Percentiles rank a stretch among this genome's conserved stretches.
phyloP scores from a whole-genome alignment of 1,140 invertebrate species.

The Lasioglossum baleicum region DNA sequence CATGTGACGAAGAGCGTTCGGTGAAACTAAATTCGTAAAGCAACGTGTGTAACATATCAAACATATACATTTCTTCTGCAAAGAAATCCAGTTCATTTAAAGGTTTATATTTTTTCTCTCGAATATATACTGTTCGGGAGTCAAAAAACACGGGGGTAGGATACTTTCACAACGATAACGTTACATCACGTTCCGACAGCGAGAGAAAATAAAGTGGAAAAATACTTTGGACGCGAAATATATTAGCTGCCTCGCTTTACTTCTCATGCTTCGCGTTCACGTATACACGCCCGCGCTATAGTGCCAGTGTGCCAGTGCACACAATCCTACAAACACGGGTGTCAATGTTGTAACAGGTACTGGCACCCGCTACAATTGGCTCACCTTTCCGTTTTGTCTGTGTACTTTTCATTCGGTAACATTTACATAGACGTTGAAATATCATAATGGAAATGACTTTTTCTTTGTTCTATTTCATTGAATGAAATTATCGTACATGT shows the following conservation, averaged over 20 bases:
- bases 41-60: no score
- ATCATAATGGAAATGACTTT: not conserved
- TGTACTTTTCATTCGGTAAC: not conserved
- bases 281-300: not conserved
- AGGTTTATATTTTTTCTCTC: not conserved
- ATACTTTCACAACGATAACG: not conserved
- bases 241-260: not conserved
- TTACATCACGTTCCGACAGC: no score
- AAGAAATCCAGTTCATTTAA: no score
- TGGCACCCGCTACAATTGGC: not conserved
- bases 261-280: not conserved
- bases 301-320: not conserved
- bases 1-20: no score
- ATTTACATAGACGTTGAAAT: slow-evolving; percentile 15
- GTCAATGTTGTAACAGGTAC: not conserved
- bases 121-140: not conserved
- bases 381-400: not conserved
- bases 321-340: no score
- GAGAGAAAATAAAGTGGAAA: not conserved
- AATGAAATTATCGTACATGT: not conserved
- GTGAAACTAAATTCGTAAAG: no score
- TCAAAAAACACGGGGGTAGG: not conserved
- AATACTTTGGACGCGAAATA: slow-evolving; percentile 7
- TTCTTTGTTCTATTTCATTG: not conserved
- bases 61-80: no score